Evolutionary conservation across 2,888 invertebrate genomes (phyloP).

Genomic region (Tipula lateralis): DNA sequence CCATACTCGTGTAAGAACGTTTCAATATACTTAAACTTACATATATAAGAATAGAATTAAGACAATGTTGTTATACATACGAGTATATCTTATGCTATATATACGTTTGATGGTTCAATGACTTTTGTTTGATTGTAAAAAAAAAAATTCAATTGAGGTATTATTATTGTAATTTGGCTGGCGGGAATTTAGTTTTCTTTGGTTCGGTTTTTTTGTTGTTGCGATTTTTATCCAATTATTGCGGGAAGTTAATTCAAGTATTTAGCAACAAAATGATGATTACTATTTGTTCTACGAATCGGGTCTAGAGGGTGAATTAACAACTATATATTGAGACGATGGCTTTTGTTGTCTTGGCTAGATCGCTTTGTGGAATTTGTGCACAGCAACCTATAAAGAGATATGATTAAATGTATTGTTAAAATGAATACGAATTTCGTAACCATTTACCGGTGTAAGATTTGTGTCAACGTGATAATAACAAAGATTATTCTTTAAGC

Average conservation of each 20-base stretch:
- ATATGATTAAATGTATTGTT: too few relatives aligned
- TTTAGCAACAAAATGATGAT: slow-evolving; percentile 5
- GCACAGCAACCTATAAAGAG: background rate
- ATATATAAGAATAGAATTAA: background rate
- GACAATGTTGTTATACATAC: background rate
- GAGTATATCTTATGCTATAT: background rate
- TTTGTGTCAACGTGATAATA: background rate
- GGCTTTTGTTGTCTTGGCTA: background rate
- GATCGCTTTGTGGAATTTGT: background rate
- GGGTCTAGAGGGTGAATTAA: slow-evolving; percentile 6
- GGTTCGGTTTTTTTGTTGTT: background rate
- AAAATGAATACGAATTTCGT: background rate
- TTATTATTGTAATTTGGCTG: slow-evolving; percentile 19
- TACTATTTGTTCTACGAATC: background rate
- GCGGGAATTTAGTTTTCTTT: slow-evolving; percentile 3
- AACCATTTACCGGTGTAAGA: background rate
- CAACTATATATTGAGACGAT: background rate
- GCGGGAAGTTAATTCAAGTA: slow-evolving; percentile 24
- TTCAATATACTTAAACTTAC: background rate
- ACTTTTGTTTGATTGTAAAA: background rate
- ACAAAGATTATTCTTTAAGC: background rate
- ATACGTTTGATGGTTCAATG: background rate
- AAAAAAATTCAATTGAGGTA: background rate
- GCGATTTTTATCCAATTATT: slow-evolving; percentile 19
- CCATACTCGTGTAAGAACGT: too few relatives aligned